Base-by-base conservation (phyloP, 2,888 invertebrate genomes). In the Atethmia centrago region DNA sequence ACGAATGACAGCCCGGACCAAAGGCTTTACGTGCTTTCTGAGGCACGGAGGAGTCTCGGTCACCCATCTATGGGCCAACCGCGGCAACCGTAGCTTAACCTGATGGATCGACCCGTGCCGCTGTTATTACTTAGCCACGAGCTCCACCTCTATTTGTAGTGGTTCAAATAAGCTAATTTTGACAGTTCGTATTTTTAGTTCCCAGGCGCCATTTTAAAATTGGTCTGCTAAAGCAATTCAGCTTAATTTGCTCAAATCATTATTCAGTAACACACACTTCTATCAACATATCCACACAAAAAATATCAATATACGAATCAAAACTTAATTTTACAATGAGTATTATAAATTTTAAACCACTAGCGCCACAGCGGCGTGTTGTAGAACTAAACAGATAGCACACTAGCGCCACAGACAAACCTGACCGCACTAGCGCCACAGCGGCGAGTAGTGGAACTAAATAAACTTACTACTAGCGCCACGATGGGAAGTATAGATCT, bases 341-440 rank as follows among this genome's bases (percentile, higher is more conserved):
- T 79, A 79, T 79, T 77, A 47, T 79, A 31, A 66, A 80, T 55
- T 70, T 31, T 3, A 68, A n/a, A 62, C 59, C 21, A 71, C 63
- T 56, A 74, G 36, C 61, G 77, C 70, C 61, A 16, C 16, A 25
- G 21, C 2, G 77, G 61, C 53, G 42, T 4, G 4, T 51, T 7
- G 7, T 21, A n/a, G 59, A 72, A 71, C 47, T 70, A 75, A 55
- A 56, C 0, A 47, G 28, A 49, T 2, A 66, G 58, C 28, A 45
- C 19, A 68, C 31, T 72, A 21, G 65, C 64, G 74, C 74, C 64
- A 10, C 64, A 36, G 19, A 65, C 10, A 28, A 16, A 25, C n/a
- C 4, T 69, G 21, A 16, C 21, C 47, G 31, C 47, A 63, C 10
- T 49, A 67, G 31, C 66, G 66, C 74, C 75, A 64, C 12, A 47